Percentiles rank a stretch among this genome's conserved stretches.
Conservation (phyloP, 2,888 invertebrate genomes). For the Ceraclea dissimilis region DNA sequence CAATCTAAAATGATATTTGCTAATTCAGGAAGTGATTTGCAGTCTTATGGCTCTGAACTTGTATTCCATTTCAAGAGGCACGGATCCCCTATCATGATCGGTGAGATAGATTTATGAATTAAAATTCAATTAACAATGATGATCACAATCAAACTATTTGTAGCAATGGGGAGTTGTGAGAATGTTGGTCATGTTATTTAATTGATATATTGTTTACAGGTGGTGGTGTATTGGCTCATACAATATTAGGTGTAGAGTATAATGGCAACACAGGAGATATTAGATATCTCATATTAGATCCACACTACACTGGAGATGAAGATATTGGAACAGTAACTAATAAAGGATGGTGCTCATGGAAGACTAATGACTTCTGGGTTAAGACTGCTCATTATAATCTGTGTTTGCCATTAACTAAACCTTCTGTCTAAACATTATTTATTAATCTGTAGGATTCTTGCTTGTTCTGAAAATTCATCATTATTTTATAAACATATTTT, state of each 20-base stretch:
- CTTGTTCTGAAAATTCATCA: not conserved
- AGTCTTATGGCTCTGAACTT: conserved; percentile 70
- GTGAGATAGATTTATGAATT: too few species aligned
- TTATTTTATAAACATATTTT: not conserved
- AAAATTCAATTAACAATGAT: too few species aligned
- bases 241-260: conserved; percentile 90
- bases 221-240: conserved; percentile 96
- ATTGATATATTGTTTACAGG: conserved; percentile 45
- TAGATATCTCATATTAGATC: conserved; percentile 93
- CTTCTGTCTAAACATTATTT: conserved; percentile 32
- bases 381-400: conserved; percentile 93
- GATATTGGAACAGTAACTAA: conserved; percentile 63
- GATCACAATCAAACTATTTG: too few species aligned
- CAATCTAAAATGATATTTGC: conserved; percentile 78
- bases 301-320: conserved; percentile 91
- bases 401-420: conserved; percentile 72
- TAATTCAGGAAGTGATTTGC: conserved; percentile 77
- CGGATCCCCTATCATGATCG: conserved; percentile 98
- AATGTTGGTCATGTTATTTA: not conserved
- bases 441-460: not conserved
- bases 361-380: conserved; percentile 89
- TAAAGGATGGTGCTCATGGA: conserved; percentile 99
- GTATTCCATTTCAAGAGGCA: conserved; percentile 85
- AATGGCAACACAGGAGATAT: conserved; percentile 71
- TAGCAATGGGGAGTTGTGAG: not conserved